These are phyloP conservation scores for Ceraclea dissimilis DNA, from an alignment of 2,888 invertebrate species.

Conservation along the genomic window DNA sequence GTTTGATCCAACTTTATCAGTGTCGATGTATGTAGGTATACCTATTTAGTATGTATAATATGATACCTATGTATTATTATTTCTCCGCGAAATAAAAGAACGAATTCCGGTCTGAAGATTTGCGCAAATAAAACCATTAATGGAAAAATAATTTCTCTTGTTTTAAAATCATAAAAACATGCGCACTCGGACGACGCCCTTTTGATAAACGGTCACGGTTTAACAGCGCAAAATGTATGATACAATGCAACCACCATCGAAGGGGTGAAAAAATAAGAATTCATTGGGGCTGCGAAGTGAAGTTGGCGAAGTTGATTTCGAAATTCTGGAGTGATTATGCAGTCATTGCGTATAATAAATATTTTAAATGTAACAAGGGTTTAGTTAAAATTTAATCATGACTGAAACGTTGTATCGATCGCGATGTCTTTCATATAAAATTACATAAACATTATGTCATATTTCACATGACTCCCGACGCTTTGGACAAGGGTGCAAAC, in stretches of 20 bases:
- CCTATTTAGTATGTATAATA: no score
- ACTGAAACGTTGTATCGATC: background rate
- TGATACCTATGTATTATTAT: no score
- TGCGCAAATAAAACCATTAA: no score
- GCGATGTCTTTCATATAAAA: no score
- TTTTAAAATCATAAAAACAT: no score
- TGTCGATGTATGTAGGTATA: no score
- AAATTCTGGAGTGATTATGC: background rate
- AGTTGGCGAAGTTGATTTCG: background rate
- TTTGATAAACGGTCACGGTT: background rate
- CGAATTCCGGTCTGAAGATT: no score
- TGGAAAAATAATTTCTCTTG: no score
- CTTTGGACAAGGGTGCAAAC: background rate
- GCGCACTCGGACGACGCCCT: background rate
- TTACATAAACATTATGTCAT: no score
- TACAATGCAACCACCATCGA: background rate
- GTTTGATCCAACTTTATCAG: no score
- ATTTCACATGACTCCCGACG: background rate
- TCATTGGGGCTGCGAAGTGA: background rate
- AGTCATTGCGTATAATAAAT: background rate
- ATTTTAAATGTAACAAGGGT: background rate
- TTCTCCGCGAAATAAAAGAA: no score
- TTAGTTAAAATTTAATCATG: no score
- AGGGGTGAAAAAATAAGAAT: background rate
- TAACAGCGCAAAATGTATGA: background rate